These are phyloP conservation scores for Drosophila punjabiensis DNA, from an alignment of 1,140 invertebrate species.

Conservation along the genomic window DNA sequence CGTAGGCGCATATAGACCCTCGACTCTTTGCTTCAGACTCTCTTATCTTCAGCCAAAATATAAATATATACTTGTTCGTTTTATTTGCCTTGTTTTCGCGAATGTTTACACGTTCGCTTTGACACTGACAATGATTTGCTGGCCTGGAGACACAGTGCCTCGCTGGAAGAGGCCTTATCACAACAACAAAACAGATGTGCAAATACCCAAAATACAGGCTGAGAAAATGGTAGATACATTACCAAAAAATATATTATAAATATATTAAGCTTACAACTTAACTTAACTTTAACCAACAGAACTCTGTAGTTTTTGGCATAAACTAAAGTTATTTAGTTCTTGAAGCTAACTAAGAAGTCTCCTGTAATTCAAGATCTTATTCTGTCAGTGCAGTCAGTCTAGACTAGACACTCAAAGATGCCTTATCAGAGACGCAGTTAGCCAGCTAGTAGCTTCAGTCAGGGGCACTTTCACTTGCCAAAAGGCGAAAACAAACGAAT, in stretches of 20 bases:
- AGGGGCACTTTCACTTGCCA: constrained; percentile 35
- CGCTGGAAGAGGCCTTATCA: neutral
- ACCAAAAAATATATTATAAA: no score
- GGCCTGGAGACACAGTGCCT: neutral
- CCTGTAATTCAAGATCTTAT: neutral
- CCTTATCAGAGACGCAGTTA: constrained; percentile 13
- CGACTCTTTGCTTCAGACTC: neutral
- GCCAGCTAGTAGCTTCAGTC: neutral
- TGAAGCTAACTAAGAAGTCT: neutral
- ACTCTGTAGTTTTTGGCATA: no score
- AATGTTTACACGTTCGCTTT: constrained; percentile 26
- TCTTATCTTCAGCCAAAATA: constrained; percentile 12
- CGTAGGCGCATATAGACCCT: neutral
- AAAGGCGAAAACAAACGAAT: constrained; percentile 39
- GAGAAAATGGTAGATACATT: neutral
- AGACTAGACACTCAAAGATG: neutral
- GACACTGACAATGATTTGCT: constrained; percentile 39
- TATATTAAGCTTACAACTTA: no score
- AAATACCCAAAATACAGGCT: constrained; percentile 1
- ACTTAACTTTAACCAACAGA: no score
- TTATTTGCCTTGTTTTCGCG: constrained; percentile 22
- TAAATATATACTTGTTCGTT: neutral
- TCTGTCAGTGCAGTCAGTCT: neutral
- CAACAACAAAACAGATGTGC: neutral
- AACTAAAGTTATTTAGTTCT: neutral